Evolutionary conservation across 2,888 invertebrate species (phyloP).

Genomic region (Pyrgus malvae): DNA sequence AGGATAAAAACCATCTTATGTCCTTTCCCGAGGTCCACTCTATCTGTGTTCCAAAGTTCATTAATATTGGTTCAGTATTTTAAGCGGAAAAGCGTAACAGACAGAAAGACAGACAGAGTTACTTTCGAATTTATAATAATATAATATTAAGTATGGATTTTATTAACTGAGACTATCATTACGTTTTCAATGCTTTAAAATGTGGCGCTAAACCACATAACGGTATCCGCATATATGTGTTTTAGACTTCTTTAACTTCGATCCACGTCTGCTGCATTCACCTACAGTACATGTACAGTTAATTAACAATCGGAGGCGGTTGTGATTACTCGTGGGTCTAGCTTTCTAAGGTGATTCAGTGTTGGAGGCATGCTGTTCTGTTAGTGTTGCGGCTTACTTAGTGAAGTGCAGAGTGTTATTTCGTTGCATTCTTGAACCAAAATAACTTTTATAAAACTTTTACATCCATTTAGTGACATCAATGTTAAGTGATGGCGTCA

Average conservation of each 20-base stretch:
- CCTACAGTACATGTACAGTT: constrained; percentile 61
- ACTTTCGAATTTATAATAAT: no score
- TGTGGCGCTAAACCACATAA: constrained; percentile 60
- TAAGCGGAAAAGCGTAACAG: no score
- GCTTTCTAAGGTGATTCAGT: constrained; percentile 79
- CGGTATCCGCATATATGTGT: constrained; percentile 51
- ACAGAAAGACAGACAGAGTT: no score
- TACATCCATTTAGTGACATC: background rate
- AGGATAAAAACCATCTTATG: no score
- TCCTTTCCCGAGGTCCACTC: no score
- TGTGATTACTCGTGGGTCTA: constrained; percentile 47
- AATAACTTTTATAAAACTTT: constrained; percentile 20
- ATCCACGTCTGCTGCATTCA: constrained; percentile 57
- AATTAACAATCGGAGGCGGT: constrained; percentile 63
- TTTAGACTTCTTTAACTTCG: constrained; percentile 48
- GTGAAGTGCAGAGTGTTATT: constrained; percentile 44
- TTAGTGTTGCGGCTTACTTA: constrained; percentile 31
- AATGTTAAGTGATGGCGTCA: constrained; percentile 63
- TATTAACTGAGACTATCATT: no score
- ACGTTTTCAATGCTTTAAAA: constrained; percentile 50
- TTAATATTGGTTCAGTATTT: no score
- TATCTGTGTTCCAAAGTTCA: no score
- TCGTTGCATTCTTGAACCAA: constrained; percentile 25
- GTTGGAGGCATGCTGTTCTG: constrained; percentile 58
- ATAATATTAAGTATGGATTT: no score